Percentiles rank a stretch among this genome's conserved stretches.
phyloP scores from a whole-genome alignment of 1,140 invertebrate species.

The Rhopalosiphum maidis region DNA sequence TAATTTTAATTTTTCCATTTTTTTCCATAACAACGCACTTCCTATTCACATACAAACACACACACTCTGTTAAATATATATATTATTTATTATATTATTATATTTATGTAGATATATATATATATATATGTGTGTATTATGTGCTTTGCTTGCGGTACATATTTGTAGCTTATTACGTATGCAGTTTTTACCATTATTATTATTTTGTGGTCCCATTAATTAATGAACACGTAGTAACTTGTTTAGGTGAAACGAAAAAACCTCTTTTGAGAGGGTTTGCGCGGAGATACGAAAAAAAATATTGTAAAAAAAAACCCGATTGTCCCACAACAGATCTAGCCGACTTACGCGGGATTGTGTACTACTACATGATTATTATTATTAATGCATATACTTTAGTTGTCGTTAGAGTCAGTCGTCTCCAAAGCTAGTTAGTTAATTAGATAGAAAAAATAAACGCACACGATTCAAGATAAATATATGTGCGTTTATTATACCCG shows the following conservation, averaged over 20 bases:
- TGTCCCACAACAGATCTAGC: not conserved
- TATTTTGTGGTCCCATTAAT: slow-evolving; percentile 29
- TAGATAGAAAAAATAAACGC: not conserved
- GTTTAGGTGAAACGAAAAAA: slow-evolving; percentile 14
- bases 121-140: not conserved
- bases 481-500: not conserved
- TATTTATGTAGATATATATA: not conserved
- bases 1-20: slow-evolving; percentile 41
- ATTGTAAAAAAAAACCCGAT: not conserved
- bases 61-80: too few species aligned
- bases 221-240: not conserved
- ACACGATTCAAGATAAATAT: not conserved
- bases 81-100: not conserved
- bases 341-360: not conserved
- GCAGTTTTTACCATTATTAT: not conserved
- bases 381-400: not conserved
- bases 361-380: not conserved
- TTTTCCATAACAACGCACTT: slow-evolving; percentile 3
- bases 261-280: not conserved
- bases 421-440: slow-evolving; percentile 19
- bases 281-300: not conserved
- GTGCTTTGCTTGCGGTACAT: not conserved
- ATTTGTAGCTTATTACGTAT: slow-evolving; percentile 32
- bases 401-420: not conserved
- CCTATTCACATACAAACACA: not conserved